Base-by-base conservation (phyloP, 2,888 invertebrate species). In the Acrobasis suavella region DNA sequence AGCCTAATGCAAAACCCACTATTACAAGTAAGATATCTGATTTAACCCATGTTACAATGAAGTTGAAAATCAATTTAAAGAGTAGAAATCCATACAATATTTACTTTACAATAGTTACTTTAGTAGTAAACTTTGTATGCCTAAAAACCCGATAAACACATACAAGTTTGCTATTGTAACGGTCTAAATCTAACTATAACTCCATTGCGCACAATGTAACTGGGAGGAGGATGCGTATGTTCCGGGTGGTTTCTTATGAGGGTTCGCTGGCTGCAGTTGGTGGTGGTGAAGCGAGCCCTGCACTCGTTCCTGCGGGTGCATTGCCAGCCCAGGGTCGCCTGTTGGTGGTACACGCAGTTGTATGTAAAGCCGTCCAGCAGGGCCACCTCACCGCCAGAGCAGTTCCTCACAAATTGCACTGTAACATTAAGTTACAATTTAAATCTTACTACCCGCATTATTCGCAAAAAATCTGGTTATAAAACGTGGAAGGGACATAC, bases 271-370 rank as follows among this genome's bases (percentile, higher is more conserved):
- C 83, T 83, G 1, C 84, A 81, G 22, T 82, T 83, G 12, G 85
- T 85, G 38, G 86, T 85, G 9, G 83, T 87, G 9, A 93, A 89
- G 5, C 89, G 83, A 1, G 91, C 91, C 65, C 86, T 91, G 69
- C 92, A 92, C 12, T 37, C 8, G 8, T 8, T 69, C 17, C 61
- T 60, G 5, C 59, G 63, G 0, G 69, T 71, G 64, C 75, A 76
- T 8, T 62, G 49, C 72, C 72, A 74, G 8, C n/a, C 32, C 32
- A 37, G 12, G 5, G 37, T 54, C 9, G n/a, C 32, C 3, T 54
- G 32, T n/a, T 5, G 55, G 50, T 0, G 64, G 67, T 8, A 51
- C 12, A 65, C 55, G 22, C 58, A 64, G 55, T 68, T 67, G 60
- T 66, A 71, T 0, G 68, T 68, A 61, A 66, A 71, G 0, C 67